These are phyloP conservation scores for Suncus etruscus DNA, from an alignment of 2,113 vertebrate genomes.

Conservation along the genomic window DNA sequence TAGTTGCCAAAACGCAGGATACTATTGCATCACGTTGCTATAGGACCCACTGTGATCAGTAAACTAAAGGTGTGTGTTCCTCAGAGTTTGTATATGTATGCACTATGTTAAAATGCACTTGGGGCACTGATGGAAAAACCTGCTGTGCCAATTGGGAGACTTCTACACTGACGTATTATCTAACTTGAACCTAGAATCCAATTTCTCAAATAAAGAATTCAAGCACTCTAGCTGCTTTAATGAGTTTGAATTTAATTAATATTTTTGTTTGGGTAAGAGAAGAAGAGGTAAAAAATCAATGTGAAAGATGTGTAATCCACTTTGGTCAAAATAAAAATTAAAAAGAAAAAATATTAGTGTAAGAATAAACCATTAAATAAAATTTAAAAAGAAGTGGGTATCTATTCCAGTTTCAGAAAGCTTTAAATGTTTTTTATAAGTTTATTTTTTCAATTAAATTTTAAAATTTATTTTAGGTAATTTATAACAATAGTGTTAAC, in stretches of 20 bases:
- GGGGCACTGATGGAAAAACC: not conserved
- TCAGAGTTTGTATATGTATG: not conserved
- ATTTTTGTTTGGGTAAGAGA: not conserved
- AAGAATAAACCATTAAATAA: too few species aligned
- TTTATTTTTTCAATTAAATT: too few species aligned
- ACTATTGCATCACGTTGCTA: not conserved
- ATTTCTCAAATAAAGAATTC: not conserved
- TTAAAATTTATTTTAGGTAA: too few species aligned
- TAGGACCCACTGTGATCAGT: not conserved
- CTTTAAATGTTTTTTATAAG: too few species aligned
- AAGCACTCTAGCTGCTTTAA: not conserved
- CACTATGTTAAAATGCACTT: too few species aligned
- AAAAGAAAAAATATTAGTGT: too few species aligned
- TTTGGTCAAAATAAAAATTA: too few species aligned
- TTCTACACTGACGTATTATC: not conserved
- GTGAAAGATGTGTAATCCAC: too few species aligned
- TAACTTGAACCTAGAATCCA: not conserved
- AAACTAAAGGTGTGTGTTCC: too few species aligned
- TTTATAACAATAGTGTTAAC: too few species aligned
- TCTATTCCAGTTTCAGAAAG: too few species aligned
- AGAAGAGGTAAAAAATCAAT: not conserved
- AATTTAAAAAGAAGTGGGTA: too few species aligned
- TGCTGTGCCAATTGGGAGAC: not conserved
- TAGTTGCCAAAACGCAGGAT: not conserved
- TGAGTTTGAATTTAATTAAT: constrained; percentile 5